Evolutionary conservation across 2,113 vertebrate genomes (phyloP).

Genomic region (Amphilophus citrinellus): DNA sequence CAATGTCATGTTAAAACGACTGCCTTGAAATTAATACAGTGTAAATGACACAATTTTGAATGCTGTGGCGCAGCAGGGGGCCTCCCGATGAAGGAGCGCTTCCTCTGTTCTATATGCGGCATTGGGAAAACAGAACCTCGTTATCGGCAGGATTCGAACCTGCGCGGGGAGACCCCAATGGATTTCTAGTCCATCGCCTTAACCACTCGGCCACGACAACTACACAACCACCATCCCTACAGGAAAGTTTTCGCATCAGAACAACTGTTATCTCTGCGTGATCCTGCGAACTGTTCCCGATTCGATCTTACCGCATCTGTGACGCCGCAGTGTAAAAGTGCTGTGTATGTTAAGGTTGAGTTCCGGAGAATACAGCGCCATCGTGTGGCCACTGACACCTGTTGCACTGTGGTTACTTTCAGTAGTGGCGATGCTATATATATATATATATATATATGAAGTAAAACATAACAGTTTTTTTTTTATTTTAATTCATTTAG

Average conservation of each 20-base stretch:
- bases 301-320: neutral
- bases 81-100: too few species aligned
- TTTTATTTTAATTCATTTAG: too few species aligned
- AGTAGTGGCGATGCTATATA: too few species aligned
- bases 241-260: too few species aligned
- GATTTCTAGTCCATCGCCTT: conserved; percentile 95
- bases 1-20: neutral
- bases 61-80: too few species aligned
- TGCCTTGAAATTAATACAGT: neutral
- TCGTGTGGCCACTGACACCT: conserved; percentile 16
- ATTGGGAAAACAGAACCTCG: conserved; percentile 14
- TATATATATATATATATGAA: too few species aligned
- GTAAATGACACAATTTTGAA: too few species aligned
- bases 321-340: neutral
- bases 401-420: neutral
- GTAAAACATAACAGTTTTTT: too few species aligned
- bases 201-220: conserved; percentile 82
- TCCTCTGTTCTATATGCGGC: rapidly evolving
- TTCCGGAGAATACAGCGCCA: conserved; percentile 7
- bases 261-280: too few species aligned
- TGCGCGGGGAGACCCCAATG: conserved; percentile 95
- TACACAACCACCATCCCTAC: too few species aligned
- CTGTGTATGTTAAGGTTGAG: too few species aligned
- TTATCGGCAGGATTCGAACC: conserved; percentile 99
- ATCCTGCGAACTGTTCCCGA: neutral